Evolutionary conservation across 2,113 vertebrate species (phyloP).

Genomic region (Lepus americanus): DNA sequence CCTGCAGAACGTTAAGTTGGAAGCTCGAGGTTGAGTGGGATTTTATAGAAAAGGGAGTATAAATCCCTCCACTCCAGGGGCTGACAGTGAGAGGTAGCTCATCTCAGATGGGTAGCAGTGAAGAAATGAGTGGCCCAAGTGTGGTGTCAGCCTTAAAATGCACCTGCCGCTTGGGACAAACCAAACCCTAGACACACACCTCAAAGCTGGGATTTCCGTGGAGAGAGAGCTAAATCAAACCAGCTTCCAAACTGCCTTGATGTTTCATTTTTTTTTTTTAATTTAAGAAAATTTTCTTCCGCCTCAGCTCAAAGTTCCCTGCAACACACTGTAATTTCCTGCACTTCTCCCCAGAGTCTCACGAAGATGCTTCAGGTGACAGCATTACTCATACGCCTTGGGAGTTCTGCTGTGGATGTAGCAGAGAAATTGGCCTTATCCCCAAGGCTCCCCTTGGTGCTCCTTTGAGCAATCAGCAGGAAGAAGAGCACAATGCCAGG

Average conservation of each 20-base stretch:
- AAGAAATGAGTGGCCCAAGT: not conserved
- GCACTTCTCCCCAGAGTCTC: slow-evolving; percentile 58
- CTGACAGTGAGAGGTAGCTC: not conserved
- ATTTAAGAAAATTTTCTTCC: slow-evolving; percentile 39
- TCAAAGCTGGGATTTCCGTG: not conserved
- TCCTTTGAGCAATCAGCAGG: slow-evolving; percentile 42
- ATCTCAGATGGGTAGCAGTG: not conserved
- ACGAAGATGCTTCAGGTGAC: slow-evolving; percentile 60
- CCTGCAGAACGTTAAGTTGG: not conserved
- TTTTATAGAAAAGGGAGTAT: not conserved
- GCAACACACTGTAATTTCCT: slow-evolving; percentile 77
- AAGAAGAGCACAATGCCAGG: not conserved
- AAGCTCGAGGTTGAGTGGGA: not conserved
- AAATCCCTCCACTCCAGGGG: slow-evolving; percentile 4
- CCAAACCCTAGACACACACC: not conserved
- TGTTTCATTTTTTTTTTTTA: not conserved
- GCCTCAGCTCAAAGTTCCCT: slow-evolving; percentile 40
- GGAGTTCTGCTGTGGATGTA: slow-evolving; percentile 48
- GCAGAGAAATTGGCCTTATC: slow-evolving; percentile 41
- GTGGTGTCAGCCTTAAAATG: not conserved
- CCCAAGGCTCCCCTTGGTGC: not conserved
- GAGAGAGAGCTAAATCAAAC: slow-evolving; percentile 54
- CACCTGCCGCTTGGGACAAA: not conserved
- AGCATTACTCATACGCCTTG: slow-evolving; percentile 60
- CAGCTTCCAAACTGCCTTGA: slow-evolving; percentile 10